phyloP scores from a whole-genome alignment of 2,888 invertebrate genomes.

The Caenorhabditis afra region DNA sequence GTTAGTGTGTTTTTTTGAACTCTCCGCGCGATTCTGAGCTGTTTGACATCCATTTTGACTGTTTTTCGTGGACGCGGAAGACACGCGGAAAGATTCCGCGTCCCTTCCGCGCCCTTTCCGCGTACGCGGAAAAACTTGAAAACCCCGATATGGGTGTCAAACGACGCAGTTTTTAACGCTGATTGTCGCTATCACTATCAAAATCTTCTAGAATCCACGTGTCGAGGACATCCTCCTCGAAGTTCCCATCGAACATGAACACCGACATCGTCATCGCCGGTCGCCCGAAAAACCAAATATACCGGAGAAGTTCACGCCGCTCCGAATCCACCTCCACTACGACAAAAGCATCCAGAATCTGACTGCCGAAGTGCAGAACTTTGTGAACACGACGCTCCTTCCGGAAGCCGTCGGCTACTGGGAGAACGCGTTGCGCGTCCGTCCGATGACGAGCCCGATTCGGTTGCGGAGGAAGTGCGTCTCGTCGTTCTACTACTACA shows the following conservation, averaged over 20 bases:
- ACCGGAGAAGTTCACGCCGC: constrained; percentile 53
- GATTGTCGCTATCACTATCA: not conserved
- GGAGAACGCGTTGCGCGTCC: constrained; percentile 68
- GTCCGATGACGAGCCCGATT: constrained; percentile 58
- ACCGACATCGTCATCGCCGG: constrained; percentile 27
- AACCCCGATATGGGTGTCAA: not conserved
- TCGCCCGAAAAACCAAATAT: constrained; percentile 7
- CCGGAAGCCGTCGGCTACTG: constrained; percentile 73
- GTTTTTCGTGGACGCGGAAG: too few relatives aligned
- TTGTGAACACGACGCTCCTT: constrained; percentile 66
- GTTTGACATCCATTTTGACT: not conserved
- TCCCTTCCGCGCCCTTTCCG: not conserved
- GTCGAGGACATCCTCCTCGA: constrained; percentile 69
- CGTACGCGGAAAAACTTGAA: not conserved
- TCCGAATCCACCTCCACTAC: constrained; percentile 69
- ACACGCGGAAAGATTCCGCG: too few relatives aligned
- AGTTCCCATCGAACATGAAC: constrained; percentile 60
- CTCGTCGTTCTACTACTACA: constrained; percentile 67
- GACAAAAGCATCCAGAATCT: constrained; percentile 66
- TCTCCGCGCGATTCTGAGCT: not conserved
- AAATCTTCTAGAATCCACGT: constrained; percentile 59
- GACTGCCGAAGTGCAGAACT: constrained; percentile 62
- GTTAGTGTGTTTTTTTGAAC: constrained; percentile 13
- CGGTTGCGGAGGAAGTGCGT: constrained; percentile 68
- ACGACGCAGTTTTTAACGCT: not conserved